phyloP scores from a whole-genome alignment of 2,888 invertebrate species.

The Megalurothrips usitatus region DNA sequence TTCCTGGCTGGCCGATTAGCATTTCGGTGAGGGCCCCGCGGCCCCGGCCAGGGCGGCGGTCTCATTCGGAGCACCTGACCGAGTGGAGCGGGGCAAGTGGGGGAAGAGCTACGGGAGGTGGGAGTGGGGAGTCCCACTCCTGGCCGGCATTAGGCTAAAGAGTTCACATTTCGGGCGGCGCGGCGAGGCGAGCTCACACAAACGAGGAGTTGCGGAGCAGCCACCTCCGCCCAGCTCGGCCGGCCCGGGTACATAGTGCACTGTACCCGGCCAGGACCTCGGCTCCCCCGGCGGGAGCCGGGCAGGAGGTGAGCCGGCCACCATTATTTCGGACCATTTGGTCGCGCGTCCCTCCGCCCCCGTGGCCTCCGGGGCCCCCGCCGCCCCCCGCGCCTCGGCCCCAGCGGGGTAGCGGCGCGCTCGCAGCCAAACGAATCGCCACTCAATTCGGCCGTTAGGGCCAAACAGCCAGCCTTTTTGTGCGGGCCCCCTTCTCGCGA shows the following conservation, averaged over 20 bases:
- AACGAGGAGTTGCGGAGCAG: not conserved
- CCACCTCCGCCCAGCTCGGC: too few relatives aligned
- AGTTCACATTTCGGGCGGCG: too few relatives aligned
- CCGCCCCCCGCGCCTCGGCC: not conserved
- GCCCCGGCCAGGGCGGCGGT: not conserved
- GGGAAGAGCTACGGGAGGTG: not conserved
- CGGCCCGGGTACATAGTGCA: too few relatives aligned
- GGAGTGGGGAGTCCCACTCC: not conserved
- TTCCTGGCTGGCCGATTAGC: not conserved
- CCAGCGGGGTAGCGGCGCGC: not conserved
- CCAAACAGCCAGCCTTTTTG: not conserved
- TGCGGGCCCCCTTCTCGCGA: too few relatives aligned
- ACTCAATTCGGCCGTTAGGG: constrained; percentile 6
- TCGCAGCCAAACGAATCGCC: not conserved
- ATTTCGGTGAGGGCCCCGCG: not conserved
- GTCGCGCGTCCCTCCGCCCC: not conserved
- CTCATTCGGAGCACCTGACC: not conserved
- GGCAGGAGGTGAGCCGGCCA: not conserved
- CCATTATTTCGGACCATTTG: constrained; percentile 1
- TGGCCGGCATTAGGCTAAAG: too few relatives aligned
- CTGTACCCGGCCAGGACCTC: too few relatives aligned
- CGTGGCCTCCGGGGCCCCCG: not conserved
- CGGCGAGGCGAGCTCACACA: not conserved
- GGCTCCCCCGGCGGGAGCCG: not conserved
- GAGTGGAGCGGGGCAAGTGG: not conserved